phyloP scores from a whole-genome alignment of 2,888 invertebrate genomes.

The Ypsolopha scabrella region DNA sequence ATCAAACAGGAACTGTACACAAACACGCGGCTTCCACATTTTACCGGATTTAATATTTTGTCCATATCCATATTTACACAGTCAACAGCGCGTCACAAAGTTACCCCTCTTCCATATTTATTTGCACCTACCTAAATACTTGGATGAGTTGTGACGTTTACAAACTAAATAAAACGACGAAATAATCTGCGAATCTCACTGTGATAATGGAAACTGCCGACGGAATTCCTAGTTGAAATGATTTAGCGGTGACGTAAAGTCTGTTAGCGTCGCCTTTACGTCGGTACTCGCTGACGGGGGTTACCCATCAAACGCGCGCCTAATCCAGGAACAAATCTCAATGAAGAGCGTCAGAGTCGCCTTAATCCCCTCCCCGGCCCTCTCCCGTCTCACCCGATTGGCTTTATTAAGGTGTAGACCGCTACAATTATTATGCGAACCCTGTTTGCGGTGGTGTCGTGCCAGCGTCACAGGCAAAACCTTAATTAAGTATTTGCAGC shows the following conservation, averaged over 20 bases:
- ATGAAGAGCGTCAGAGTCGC: conserved; percentile 55
- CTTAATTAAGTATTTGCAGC: conserved; percentile 65
- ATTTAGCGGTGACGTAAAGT: neutral
- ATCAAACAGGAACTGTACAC: conserved; percentile 27
- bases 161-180: neutral
- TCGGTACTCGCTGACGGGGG: conserved; percentile 16
- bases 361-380: conserved; percentile 22
- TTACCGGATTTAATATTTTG: conserved; percentile 38
- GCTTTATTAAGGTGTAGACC: conserved; percentile 71
- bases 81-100: conserved; percentile 18
- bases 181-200: neutral
- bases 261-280: neutral
- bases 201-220: neutral
- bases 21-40: conserved; percentile 29
- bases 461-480: conserved; percentile 60
- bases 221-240: neutral
- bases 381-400: conserved; percentile 49
- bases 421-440: conserved; percentile 70
- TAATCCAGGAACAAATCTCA: conserved; percentile 70
- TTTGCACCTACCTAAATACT: neutral
- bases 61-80: conserved; percentile 39
- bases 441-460: conserved; percentile 65
- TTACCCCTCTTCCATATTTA: neutral
- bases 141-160: neutral
- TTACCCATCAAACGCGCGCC: conserved; percentile 57